These are phyloP conservation scores for Triplophysa rosa DNA, from an alignment of 2,113 vertebrate species.

Conservation along the genomic window DNA sequence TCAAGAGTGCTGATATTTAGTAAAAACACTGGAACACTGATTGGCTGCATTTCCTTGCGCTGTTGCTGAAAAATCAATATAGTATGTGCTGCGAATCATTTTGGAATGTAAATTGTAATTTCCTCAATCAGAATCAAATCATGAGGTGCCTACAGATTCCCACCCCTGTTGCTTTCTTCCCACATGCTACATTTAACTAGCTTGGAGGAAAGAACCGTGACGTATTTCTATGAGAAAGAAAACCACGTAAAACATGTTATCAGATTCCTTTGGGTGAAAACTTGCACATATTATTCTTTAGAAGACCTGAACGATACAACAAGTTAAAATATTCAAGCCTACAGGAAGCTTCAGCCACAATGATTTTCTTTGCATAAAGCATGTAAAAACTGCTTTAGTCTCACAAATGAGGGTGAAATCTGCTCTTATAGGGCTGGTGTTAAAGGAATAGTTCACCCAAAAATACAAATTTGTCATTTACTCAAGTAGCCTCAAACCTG, in stretches of 20 bases:
- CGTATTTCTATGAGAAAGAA: not conserved
- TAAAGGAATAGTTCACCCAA: not conserved
- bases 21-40: no score
- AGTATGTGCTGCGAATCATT: no score
- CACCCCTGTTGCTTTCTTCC: not conserved
- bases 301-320: not conserved
- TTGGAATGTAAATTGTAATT: no score
- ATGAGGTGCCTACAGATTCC: no score
- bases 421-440: not conserved
- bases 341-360: slow-evolving; percentile 34
- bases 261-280: not conserved
- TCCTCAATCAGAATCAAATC: no score
- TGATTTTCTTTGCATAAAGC: not conserved
- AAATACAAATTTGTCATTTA: no score
- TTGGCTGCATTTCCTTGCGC: no score
- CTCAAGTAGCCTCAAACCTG: no score
- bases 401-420: not conserved
- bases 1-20: no score
- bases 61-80: no score
- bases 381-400: no score
- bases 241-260: not conserved
- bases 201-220: not conserved
- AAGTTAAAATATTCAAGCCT: slow-evolving; percentile 65
- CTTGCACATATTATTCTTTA: not conserved
- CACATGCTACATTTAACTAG: not conserved